Conservation (phyloP, 2,113 vertebrate species). For the Brachypteracias leptosomus region DNA sequence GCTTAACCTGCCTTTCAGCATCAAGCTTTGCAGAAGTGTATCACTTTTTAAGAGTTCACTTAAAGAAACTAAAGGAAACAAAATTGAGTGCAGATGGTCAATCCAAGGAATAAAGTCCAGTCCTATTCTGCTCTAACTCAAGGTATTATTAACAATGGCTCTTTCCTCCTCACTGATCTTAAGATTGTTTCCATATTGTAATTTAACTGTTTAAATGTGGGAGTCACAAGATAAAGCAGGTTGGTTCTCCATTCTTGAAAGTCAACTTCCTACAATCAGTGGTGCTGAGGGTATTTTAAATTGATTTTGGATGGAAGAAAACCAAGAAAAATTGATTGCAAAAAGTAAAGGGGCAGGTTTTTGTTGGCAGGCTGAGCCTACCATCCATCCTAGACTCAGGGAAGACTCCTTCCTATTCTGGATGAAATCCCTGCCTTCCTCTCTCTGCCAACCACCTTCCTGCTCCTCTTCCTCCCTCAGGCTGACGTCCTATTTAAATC, state of each 20-base stretch:
- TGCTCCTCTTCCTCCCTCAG: background rate
- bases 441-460: background rate
- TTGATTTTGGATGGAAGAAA: background rate
- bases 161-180: constrained; percentile 5
- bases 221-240: background rate
- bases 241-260: background rate
- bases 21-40: constrained; percentile 42
- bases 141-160: constrained; percentile 6
- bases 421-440: background rate
- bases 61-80: constrained; percentile 50
- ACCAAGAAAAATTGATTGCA: background rate
- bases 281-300: background rate
- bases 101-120: constrained; percentile 31
- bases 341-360: background rate
- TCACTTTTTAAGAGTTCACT: constrained; percentile 27
- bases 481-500: background rate
- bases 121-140: constrained; percentile 5
- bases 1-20: constrained; percentile 64
- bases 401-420: background rate
- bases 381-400: background rate
- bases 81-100: constrained; percentile 3
- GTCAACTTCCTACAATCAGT: background rate
- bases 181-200: background rate
- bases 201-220: background rate
- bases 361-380: background rate